These are phyloP conservation scores for Sebastes itinus DNA, from an alignment of 2,797 vertebrate species.

Conservation along the genomic window DNA sequence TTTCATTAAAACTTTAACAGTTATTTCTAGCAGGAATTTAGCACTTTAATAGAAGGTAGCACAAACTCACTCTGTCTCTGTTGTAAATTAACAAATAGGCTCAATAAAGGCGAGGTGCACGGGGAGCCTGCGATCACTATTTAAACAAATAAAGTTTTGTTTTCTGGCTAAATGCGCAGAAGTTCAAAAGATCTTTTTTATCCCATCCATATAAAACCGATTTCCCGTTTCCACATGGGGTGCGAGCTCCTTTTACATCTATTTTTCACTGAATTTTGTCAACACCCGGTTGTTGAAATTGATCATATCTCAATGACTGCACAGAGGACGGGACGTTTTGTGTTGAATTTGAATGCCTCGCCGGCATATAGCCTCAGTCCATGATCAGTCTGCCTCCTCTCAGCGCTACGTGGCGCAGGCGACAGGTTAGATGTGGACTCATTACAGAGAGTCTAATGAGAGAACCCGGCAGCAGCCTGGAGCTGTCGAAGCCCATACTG, in stretches of 20 bases:
- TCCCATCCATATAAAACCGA: not conserved
- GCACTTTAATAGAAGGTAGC: not conserved
- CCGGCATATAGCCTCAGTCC: not conserved
- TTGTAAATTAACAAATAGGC: not conserved
- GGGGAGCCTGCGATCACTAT: not conserved
- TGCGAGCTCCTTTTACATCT: not conserved
- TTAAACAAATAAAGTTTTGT: not conserved
- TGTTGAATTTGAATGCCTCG: not conserved
- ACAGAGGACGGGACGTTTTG: not conserved
- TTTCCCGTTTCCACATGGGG: not conserved
- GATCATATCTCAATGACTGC: not conserved
- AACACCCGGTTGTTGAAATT: not conserved
- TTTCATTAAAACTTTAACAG: not conserved
- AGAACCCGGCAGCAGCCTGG: slow-evolving; percentile 50
- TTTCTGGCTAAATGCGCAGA: not conserved
- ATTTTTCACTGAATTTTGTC: slow-evolving; percentile 11
- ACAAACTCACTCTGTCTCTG: not conserved
- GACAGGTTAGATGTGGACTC: slow-evolving; percentile 58
- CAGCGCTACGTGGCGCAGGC: not conserved
- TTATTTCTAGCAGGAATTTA: not conserved
- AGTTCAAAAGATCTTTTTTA: not conserved
- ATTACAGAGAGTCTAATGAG: slow-evolving; percentile 66
- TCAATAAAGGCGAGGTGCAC: not conserved
- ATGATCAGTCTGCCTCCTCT: slow-evolving; percentile 18
- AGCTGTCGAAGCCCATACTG: slow-evolving; percentile 58